These are phyloP conservation scores for Diacarnus erythraeanus DNA, from an alignment of 37 sponge, comb jelly and placozoan species.

Conservation along the genomic window DNA sequence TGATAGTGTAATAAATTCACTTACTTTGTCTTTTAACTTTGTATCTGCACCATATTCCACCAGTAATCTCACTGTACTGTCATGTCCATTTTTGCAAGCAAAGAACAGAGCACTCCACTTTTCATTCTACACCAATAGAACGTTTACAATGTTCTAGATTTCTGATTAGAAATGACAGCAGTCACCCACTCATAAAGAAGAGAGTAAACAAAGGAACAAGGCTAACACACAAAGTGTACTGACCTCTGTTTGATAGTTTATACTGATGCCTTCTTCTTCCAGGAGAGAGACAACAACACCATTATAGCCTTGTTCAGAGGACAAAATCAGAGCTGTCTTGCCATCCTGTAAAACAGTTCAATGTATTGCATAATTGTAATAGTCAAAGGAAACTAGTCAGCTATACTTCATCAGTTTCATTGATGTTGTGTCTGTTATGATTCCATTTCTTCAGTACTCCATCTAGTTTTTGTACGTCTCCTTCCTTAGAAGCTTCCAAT, in stretches of 20 bases:
- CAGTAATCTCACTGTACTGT: conserved; percentile 1
- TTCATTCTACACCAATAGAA: neutral
- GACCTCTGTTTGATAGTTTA: neutral
- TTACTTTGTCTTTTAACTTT: neutral
- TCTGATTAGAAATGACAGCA: neutral
- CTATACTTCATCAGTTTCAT: no score
- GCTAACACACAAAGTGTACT: no score
- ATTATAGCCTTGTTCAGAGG: neutral
- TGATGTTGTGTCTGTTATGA: no score
- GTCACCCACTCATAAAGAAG: no score
- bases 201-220: no score
- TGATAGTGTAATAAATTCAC: neutral
- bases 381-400: no score
- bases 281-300: neutral
- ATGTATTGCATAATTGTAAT: neutral
- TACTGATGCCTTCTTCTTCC: neutral
- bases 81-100: neutral
- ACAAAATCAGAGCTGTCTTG: conserved; percentile 7
- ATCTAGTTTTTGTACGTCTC: neutral
- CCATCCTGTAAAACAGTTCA: conserved; percentile 3
- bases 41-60: neutral
- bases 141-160: no score
- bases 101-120: conserved; percentile 11
- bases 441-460: neutral
- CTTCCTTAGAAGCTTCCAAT: neutral